Percentiles rank a stretch among this genome's conserved stretches.
These are phyloP conservation scores for Lepidurus couesii DNA, from an alignment of 1,140 invertebrate genomes.

Conservation along the genomic window DNA sequence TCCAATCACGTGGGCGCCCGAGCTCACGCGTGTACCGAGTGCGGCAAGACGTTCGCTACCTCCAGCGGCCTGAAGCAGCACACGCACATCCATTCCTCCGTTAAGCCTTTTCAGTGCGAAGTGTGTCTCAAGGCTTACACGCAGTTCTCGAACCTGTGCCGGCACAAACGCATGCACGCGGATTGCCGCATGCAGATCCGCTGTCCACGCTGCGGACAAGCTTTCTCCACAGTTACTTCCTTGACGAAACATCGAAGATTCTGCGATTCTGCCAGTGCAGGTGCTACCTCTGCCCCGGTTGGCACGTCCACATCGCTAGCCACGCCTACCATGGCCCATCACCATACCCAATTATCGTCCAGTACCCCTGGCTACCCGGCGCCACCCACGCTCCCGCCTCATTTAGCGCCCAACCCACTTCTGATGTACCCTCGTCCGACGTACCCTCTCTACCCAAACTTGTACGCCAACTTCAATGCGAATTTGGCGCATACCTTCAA, in stretches of 20 bases:
- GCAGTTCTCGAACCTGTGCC: constrained; percentile 98
- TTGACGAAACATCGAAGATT: constrained; percentile 55
- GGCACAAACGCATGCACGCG: constrained; percentile 97
- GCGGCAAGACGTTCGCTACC: constrained; percentile 96
- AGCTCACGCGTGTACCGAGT: constrained; percentile 88
- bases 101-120: constrained; percentile 96
- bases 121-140: constrained; percentile 87
- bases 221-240: constrained; percentile 79
- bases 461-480: constrained; percentile 48
- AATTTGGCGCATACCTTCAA: not conserved
- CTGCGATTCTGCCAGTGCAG: constrained; percentile 51
- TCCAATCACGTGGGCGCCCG: constrained; percentile 55
- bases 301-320: constrained; percentile 23
- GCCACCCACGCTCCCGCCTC: constrained; percentile 46
- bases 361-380: constrained; percentile 22
- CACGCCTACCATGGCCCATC: constrained; percentile 23
- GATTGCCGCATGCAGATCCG: constrained; percentile 81
- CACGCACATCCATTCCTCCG: constrained; percentile 96
- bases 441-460: constrained; percentile 56
- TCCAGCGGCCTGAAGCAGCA: constrained; percentile 97
- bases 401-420: constrained; percentile 56
- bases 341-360: constrained; percentile 28
- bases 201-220: constrained; percentile 85
- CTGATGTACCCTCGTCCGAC: constrained; percentile 56
- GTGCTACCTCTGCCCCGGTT: constrained; percentile 31